These are phyloP conservation scores for Solea solea DNA, from an alignment of 2,113 vertebrate genomes.

Conservation along the genomic window DNA sequence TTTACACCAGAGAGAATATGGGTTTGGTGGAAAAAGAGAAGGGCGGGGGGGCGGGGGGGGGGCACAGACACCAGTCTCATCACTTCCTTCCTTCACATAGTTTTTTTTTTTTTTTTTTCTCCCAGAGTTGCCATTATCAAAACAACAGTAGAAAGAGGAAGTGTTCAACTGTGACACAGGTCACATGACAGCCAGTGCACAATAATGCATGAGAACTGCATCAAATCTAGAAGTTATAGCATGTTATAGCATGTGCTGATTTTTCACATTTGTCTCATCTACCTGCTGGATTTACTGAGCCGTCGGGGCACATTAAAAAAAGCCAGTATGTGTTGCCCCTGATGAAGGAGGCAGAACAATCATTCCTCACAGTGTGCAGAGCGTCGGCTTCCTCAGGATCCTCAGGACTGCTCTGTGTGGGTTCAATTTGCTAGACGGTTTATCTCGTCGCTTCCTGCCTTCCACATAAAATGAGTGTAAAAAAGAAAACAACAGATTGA, in stretches of 20 bases:
- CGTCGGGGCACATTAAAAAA: conserved; percentile 49
- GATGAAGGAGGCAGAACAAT: conserved; percentile 37
- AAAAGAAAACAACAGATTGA: conserved; percentile 22
- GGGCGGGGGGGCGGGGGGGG: conserved; percentile 8
- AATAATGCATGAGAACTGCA: conserved; percentile 4
- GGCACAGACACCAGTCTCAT: conserved; percentile 76
- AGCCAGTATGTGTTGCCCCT: conserved; percentile 52
- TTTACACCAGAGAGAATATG: conserved; percentile 75
- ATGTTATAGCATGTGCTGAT: neutral
- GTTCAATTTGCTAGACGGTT: neutral
- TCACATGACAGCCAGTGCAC: conserved; percentile 8
- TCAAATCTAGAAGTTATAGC: neutral
- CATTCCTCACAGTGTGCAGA: conserved; percentile 63
- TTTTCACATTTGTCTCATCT: conserved; percentile 1
- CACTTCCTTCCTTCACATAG: conserved; percentile 79
- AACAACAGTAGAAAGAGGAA: conserved; percentile 73
- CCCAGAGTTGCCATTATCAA: conserved; percentile 71
- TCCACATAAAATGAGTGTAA: neutral
- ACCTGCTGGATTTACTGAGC: conserved; percentile 15
- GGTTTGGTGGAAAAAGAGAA: conserved; percentile 52
- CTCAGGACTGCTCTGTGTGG: conserved; percentile 13
- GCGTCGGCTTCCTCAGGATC: conserved; percentile 30
- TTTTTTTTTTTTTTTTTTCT: conserved; percentile 31
- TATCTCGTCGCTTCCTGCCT: conserved; percentile 31
- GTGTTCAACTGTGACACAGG: conserved; percentile 34